phyloP scores from a whole-genome alignment of 2,113 vertebrate genomes.

The Campylomormyrus numenius region DNA sequence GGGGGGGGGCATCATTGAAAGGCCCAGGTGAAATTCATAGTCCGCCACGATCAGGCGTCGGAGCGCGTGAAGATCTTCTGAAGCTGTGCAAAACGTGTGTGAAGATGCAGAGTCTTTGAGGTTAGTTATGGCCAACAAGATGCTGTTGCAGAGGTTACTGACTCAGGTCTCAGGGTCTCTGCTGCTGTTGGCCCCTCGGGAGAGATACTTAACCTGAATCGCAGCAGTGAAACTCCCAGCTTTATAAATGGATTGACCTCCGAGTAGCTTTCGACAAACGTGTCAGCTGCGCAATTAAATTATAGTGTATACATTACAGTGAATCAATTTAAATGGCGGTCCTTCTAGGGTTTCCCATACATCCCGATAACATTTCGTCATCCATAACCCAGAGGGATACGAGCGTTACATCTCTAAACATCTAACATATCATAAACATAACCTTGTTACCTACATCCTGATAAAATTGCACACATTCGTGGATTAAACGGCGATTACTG shows the following conservation, averaged over 20 bases:
- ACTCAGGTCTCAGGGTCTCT: neutral
- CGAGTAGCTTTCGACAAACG: neutral
- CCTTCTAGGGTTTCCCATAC: neutral
- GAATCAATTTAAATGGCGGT: neutral
- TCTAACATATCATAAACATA: neutral
- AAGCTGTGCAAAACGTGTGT: neutral
- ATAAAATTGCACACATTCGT: neutral
- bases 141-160: neutral
- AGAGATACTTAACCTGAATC: neutral
- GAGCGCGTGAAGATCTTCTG: neutral
- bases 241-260: neutral
- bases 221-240: neutral
- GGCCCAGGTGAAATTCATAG: neutral
- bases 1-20: neutral
- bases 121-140: neutral
- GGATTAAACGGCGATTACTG: neutral
- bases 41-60: neutral
- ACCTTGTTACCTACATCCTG: neutral
- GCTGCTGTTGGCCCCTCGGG: neutral
- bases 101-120: neutral
- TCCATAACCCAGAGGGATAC: neutral
- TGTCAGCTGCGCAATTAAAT: neutral
- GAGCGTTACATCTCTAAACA: neutral
- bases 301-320: neutral
- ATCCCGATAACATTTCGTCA: neutral